Evolutionary conservation across 1,140 invertebrate genomes (phyloP).

Genomic region (Camponotus floridanus): DNA sequence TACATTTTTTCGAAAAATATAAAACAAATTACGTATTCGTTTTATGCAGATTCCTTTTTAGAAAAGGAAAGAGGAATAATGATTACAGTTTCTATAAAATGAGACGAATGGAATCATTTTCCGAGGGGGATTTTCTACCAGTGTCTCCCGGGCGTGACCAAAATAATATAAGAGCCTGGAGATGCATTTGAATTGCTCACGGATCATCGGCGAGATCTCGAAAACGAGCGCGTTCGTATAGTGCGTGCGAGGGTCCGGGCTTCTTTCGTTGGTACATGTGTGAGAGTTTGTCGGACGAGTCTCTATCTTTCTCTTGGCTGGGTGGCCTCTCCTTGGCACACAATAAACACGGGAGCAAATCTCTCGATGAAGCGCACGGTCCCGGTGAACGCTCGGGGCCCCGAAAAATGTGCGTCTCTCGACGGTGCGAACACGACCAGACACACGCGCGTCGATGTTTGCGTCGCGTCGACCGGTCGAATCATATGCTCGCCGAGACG

Average conservation of each 20-base stretch:
- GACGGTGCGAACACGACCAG: slow-evolving; percentile 5
- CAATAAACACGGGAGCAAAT: slow-evolving; percentile 68
- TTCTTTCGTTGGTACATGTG: slow-evolving; percentile 13
- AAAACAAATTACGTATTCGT: neutral
- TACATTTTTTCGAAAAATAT: neutral
- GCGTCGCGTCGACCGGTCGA: slow-evolving; percentile 11
- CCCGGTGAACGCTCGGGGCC: neutral
- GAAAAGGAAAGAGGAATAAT: neutral
- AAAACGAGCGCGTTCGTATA: slow-evolving; percentile 58
- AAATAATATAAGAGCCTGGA: slow-evolving; percentile 68
- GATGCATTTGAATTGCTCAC: slow-evolving; percentile 71
- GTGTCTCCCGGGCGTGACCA: slow-evolving; percentile 13
- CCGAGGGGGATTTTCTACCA: slow-evolving; percentile 4
- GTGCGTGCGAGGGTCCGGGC: slow-evolving; percentile 1
- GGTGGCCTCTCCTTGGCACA: slow-evolving; percentile 36
- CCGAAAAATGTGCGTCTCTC: slow-evolving; percentile 7
- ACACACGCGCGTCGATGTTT: slow-evolving; percentile 63
- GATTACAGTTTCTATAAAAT: slow-evolving; percentile 15
- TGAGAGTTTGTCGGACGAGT: slow-evolving; percentile 48
- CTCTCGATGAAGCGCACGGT: neutral
- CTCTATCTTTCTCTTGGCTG: slow-evolving; percentile 29
- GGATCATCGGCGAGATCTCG: slow-evolving; percentile 65
- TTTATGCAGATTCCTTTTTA: neutral
- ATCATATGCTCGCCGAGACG: slow-evolving; percentile 60
- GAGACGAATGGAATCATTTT: slow-evolving; percentile 7